phyloP scores from a whole-genome alignment of 1,140 invertebrate genomes.

The Ditylenchus dipsaci region DNA sequence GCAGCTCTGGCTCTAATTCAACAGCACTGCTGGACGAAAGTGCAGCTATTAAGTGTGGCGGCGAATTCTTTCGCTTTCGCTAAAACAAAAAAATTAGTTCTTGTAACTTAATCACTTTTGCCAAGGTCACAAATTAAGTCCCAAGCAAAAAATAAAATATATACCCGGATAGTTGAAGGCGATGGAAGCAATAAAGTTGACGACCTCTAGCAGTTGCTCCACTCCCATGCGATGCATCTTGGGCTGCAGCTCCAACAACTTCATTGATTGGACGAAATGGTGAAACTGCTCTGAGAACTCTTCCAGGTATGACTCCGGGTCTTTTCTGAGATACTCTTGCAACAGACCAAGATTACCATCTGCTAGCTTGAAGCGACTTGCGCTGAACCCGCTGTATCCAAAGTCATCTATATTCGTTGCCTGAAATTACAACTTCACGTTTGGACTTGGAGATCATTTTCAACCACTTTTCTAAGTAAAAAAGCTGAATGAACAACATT shows the following conservation, averaged over 20 bases:
- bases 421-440: background rate
- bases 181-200: conserved; percentile 36
- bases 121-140: background rate
- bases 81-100: too few relatives aligned
- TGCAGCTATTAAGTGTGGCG: conserved; percentile 27
- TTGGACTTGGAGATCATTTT: too few relatives aligned
- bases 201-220: conserved; percentile 41
- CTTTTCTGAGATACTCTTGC: conserved; percentile 47
- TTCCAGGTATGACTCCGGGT: conserved; percentile 53
- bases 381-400: background rate
- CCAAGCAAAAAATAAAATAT: background rate
- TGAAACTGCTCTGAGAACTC: conserved; percentile 53
- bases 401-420: background rate
- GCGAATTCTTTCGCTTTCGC: conserved; percentile 32
- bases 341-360: conserved; percentile 44
- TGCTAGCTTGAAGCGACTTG: conserved; percentile 11
- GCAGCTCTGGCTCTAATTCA: conserved; percentile 44
- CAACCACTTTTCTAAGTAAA: too few relatives aligned
- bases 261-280: conserved; percentile 50
- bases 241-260: conserved; percentile 54
- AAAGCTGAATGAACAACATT: too few relatives aligned
- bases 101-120: conserved; percentile 2
- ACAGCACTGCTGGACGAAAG: conserved; percentile 26
- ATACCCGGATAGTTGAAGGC: conserved; percentile 46
- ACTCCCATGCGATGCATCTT: conserved; percentile 46